Evolutionary conservation across 2,113 vertebrate genomes (phyloP), one percentile per base, ranked within the genome.

Genomic region (Lophius piscatorius): DNA sequence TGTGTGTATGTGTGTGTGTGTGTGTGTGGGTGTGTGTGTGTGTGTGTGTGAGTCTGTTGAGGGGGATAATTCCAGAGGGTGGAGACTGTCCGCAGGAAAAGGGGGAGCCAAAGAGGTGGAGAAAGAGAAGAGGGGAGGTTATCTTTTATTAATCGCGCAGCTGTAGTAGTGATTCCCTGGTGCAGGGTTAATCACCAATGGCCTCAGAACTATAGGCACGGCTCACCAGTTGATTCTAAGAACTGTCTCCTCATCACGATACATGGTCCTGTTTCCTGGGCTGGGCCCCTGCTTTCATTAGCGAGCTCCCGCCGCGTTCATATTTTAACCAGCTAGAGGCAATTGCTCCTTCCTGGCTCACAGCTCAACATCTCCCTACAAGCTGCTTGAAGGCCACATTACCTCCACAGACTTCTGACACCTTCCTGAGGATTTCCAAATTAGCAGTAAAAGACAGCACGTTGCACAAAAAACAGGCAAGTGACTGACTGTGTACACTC

Each of bases 141-240:
- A 87, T 91, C 78, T 90, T 89, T 92, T 92, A 91, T 92, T 91
- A 91, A 92, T 91, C 91, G 85, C 78, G 74, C 82, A 87, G 85
- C 87, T 88, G 87, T 87, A 88, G 86, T 87, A 86, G 87, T 35
- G 65, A 83, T 81, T 89, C 89, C 85, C 88, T 74, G 78, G 85
- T 66, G 77, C 78, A 88, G 72, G 68, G 85, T 90, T 92, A 90
- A 90, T 92, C 90, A 91, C 81, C 84, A 80, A 81, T 82, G 80
- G 86, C 86, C 74, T 56, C 64, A 82, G 87, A 91, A 90, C 89
- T 89, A 87, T 76, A 86, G 87, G 84, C 73, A 71, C 56, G 41
- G 77, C 83, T 76, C 58, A 55, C 80, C 73, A 86, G 82, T 89
- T 88, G 90, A 88, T 90, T 87, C 88, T 81, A 87, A 85, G 82